phyloP scores from a whole-genome alignment of 2,888 invertebrate genomes.

The Sminthurinus aureus region DNA sequence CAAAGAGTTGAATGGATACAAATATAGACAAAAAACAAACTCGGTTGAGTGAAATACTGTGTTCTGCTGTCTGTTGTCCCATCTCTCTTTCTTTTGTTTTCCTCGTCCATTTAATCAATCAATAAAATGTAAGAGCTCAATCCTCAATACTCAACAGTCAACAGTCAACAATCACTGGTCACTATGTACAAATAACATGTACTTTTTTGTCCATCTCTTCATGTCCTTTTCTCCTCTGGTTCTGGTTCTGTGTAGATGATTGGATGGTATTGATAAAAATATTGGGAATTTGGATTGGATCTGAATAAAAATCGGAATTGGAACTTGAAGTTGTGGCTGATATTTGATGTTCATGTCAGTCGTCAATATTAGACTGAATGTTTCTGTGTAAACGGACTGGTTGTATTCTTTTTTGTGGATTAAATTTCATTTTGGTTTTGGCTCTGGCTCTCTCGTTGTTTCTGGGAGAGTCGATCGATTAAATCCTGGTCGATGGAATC shows the following conservation, averaged over 20 bases:
- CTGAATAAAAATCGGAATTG: neutral
- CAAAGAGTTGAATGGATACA: neutral
- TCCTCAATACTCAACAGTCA: neutral
- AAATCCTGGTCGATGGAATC: constrained; percentile 17
- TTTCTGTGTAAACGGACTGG: neutral
- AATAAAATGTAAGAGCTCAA: neutral
- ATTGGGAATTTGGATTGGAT: neutral
- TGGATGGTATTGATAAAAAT: no score
- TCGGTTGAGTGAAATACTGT: neutral
- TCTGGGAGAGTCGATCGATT: constrained; percentile 15
- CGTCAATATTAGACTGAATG: neutral
- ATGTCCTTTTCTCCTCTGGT: neutral
- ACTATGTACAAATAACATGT: neutral
- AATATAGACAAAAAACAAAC: neutral
- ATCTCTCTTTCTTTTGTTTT: neutral
- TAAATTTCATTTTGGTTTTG: neutral
- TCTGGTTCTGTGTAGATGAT: neutral
- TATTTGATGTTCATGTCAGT: no score
- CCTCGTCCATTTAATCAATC: constrained; percentile 17
- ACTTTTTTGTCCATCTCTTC: neutral
- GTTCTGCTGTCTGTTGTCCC: neutral
- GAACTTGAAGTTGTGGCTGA: neutral
- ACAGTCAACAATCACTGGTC: neutral
- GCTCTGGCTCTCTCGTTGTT: neutral
- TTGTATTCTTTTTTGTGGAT: neutral